Conservation (phyloP, 1,140 invertebrate species). For the Cyclargus thomasi region DNA sequence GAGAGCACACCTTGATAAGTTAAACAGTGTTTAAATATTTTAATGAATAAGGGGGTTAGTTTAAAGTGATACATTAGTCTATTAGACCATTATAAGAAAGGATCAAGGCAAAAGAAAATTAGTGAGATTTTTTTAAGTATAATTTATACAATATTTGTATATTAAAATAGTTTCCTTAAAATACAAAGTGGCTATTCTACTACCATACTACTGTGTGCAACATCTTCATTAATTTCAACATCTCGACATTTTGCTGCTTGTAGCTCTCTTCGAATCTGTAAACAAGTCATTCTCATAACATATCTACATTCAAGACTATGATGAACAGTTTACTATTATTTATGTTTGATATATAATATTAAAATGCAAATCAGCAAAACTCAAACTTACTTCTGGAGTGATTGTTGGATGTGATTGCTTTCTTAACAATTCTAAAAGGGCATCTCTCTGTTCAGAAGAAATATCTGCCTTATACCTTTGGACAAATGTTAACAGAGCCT, state of each 20-base stretch:
- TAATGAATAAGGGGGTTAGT: too few relatives aligned
- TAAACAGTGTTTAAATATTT: too few relatives aligned
- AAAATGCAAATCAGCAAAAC: not conserved
- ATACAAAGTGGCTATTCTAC: constrained; percentile 25
- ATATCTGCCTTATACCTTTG: constrained; percentile 97
- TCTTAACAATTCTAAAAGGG: constrained; percentile 84
- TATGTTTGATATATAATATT: not conserved
- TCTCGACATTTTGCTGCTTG: constrained; percentile 89
- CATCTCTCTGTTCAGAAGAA: constrained; percentile 93
- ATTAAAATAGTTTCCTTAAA: constrained; percentile 11
- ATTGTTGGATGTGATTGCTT: constrained; percentile 89
- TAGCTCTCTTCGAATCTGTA: constrained; percentile 82
- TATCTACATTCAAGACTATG: too few relatives aligned
- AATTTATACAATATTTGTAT: not conserved
- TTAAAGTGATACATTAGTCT: too few relatives aligned
- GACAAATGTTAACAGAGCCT: constrained; percentile 94
- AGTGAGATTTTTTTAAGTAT: not conserved
- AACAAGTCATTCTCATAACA: constrained; percentile 24
- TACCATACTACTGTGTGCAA: constrained; percentile 28
- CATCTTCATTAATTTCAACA: constrained; percentile 75
- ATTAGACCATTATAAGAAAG: too few relatives aligned
- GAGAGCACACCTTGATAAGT: too few relatives aligned
- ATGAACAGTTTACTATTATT: too few relatives aligned
- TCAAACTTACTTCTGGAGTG: constrained; percentile 82
- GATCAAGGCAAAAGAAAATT: not conserved